Evolutionary conservation across 2,113 vertebrate genomes (phyloP).

Genomic region (Ceratotherium simum): DNA sequence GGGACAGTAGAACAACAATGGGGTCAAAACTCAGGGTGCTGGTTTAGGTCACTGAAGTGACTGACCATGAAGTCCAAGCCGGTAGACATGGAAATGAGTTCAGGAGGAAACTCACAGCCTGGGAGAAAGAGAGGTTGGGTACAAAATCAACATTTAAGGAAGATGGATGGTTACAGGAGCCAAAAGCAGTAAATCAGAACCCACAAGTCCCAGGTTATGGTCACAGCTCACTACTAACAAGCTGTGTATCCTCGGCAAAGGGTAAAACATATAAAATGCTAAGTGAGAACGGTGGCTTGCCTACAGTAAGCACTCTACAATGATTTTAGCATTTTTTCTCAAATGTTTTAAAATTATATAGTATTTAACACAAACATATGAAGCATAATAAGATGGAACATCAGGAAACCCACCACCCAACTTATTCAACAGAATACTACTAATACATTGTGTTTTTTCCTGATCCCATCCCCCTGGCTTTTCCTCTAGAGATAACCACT

Average conservation of each 20-base stretch:
- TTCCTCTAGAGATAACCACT: neutral
- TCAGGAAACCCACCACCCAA: neutral
- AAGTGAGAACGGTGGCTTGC: neutral
- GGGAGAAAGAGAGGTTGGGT: neutral
- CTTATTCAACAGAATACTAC: neutral
- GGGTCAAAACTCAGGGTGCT: neutral
- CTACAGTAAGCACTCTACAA: neutral
- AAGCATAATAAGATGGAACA: conserved; percentile 6
- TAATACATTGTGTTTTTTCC: neutral
- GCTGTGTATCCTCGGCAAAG: neutral
- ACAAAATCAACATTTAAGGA: conserved; percentile 18
- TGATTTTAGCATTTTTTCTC: neutral
- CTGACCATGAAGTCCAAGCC: neutral
- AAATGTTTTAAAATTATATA: conserved; percentile 36
- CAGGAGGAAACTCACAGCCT: neutral
- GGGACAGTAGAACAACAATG: neutral
- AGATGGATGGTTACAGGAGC: neutral
- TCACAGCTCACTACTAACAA: neutral
- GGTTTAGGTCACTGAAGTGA: neutral
- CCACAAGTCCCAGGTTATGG: neutral
- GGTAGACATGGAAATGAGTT: neutral
- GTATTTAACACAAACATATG: neutral
- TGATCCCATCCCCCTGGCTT: neutral
- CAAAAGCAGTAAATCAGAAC: neutral
- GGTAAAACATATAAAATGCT: neutral